Conservation (phyloP, 2,797 vertebrate genomes). For the Acomys russatus region DNA sequence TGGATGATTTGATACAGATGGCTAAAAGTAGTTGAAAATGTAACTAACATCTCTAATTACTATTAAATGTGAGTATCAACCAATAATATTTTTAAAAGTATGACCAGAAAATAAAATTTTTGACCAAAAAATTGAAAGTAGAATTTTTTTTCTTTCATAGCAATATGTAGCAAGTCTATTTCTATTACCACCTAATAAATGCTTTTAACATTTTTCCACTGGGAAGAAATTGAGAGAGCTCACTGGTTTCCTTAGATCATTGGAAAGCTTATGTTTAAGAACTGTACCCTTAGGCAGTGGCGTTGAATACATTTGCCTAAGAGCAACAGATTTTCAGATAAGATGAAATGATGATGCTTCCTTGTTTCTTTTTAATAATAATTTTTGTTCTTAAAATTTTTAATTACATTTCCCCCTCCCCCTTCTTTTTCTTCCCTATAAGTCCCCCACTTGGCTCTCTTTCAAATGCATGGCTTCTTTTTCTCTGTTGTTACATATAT, state of each 20-base stretch:
- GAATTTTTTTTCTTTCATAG: neutral
- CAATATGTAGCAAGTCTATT: neutral
- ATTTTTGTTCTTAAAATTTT: neutral
- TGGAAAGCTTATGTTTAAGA: conserved; percentile 63
- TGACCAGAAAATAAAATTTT: conserved; percentile 10
- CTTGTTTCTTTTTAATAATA: conserved; percentile 8
- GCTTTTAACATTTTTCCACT: conserved; percentile 12
- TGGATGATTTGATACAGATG: neutral
- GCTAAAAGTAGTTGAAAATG: conserved; percentile 59
- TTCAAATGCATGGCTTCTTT: neutral
- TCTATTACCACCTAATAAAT: conserved; percentile 41
- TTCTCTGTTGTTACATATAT: neutral
- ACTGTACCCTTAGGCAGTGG: neutral
- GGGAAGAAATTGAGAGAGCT: conserved; percentile 46
- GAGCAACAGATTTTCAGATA: conserved; percentile 20
- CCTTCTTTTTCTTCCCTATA: neutral
- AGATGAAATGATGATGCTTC: neutral
- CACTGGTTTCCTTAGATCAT: conserved; percentile 70
- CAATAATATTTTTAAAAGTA: conserved; percentile 3
- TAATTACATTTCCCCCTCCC: neutral
- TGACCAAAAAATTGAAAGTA: neutral
- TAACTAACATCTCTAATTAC: conserved; percentile 47
- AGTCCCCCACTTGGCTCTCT: neutral
- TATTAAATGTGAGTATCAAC: conserved; percentile 16
- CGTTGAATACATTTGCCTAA: neutral